Evolutionary conservation across 2,888 invertebrate species (phyloP).

Genomic region (Cryptocephalus primarius): DNA sequence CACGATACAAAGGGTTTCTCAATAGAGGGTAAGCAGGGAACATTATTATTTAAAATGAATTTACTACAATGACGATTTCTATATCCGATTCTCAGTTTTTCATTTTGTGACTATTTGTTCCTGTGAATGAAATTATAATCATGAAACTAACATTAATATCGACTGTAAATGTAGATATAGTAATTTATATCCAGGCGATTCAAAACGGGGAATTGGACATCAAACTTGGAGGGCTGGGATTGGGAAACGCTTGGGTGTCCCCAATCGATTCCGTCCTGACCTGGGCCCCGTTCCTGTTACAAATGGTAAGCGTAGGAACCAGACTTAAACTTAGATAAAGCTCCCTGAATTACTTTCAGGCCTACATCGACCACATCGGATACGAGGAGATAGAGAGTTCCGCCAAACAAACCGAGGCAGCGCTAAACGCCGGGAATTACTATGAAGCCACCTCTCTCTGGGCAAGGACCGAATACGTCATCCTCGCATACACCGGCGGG

Average conservation of each 20-base stretch:
- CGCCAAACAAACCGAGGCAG: conserved; percentile 16
- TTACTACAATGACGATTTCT: too few relatives aligned
- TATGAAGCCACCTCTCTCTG: conserved; percentile 44
- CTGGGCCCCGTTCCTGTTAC: conserved; percentile 71
- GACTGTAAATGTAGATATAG: too few relatives aligned
- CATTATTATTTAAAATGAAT: too few relatives aligned
- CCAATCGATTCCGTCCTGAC: conserved; percentile 74
- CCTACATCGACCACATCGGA: conserved; percentile 12
- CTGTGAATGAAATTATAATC: too few relatives aligned
- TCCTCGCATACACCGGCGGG: conserved; percentile 5
- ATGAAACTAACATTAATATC: too few relatives aligned
- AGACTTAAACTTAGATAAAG: background rate
- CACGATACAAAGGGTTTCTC: too few relatives aligned
- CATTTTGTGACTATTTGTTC: too few relatives aligned
- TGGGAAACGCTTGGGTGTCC: conserved; percentile 87
- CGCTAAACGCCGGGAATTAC: conserved; percentile 43
- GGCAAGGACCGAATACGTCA: conserved; percentile 8
- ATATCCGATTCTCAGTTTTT: too few relatives aligned
- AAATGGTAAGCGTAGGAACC: conserved; percentile 42
- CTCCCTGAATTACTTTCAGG: conserved; percentile 8
- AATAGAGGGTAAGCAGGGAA: too few relatives aligned
- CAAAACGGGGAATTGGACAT: conserved; percentile 30
- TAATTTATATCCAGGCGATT: conserved; percentile 12
- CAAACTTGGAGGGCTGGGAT: conserved; percentile 65
- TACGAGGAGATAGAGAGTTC: conserved; percentile 10